These are phyloP conservation scores for Drosophila novamexicana DNA, from an alignment of 1,140 invertebrate species.

Conservation along the genomic window DNA sequence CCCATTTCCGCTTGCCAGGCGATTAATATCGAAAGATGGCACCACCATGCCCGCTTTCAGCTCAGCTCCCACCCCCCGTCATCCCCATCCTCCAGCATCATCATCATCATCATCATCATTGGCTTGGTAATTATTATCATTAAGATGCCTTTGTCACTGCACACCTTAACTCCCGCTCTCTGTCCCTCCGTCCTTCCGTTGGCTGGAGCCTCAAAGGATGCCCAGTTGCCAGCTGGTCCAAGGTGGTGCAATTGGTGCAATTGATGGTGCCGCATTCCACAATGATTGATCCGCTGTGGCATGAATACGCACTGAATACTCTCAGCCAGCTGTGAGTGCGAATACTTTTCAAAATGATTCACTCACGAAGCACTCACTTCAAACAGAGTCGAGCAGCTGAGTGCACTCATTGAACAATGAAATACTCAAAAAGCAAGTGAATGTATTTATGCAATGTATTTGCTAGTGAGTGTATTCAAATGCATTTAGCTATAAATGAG, in stretches of 20 bases:
- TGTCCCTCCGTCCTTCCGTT: too few species aligned
- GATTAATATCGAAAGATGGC: slow-evolving; percentile 71
- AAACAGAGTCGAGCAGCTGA: too few species aligned
- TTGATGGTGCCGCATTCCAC: background rate
- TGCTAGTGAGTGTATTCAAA: too few species aligned
- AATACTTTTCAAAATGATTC: too few species aligned
- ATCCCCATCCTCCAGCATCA: background rate
- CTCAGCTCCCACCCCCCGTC: background rate
- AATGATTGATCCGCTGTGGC: background rate
- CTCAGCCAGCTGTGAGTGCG: too few species aligned
- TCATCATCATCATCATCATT: slow-evolving; percentile 48
- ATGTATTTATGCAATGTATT: too few species aligned
- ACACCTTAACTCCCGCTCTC: slow-evolving; percentile 43
- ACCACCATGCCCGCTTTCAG: slow-evolving; percentile 12
- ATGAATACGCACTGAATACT: background rate
- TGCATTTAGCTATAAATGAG: too few species aligned
- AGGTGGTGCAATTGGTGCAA: background rate
- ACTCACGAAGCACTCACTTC: too few species aligned
- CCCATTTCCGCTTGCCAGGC: slow-evolving; percentile 77
- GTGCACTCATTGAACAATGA: too few species aligned
- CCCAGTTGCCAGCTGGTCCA: background rate
- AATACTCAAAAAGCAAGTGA: too few species aligned
- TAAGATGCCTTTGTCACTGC: slow-evolving; percentile 75
- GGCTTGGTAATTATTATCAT: slow-evolving; percentile 66
- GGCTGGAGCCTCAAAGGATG: background rate